phyloP scores from a whole-genome alignment of 2,113 vertebrate species.

The Canis aureus region DNA sequence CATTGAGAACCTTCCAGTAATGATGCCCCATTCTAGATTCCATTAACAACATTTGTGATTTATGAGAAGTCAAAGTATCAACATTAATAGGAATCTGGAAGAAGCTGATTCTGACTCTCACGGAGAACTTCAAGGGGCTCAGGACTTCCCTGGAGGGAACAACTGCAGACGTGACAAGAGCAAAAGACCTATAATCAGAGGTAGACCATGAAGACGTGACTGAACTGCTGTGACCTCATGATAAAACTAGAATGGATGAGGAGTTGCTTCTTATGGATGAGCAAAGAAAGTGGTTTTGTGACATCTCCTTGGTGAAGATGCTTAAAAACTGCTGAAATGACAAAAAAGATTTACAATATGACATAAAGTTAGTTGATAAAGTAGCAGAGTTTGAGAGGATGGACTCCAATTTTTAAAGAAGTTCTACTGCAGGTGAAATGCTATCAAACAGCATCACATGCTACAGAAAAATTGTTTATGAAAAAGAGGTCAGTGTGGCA shows the following conservation, averaged over 20 bases:
- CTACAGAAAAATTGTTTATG: background rate
- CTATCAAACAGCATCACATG: background rate
- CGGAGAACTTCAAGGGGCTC: background rate
- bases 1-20: background rate
- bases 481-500: background rate
- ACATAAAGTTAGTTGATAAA: background rate
- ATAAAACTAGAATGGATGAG: background rate
- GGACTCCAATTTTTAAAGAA: background rate
- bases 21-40: background rate
- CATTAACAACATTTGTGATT: background rate
- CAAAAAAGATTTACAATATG: background rate
- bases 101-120: background rate
- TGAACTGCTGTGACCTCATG: background rate
- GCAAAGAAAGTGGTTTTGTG: background rate
- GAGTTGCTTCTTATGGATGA: background rate
- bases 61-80: background rate
- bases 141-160: background rate
- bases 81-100: background rate
- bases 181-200: background rate
- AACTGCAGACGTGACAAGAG: background rate
- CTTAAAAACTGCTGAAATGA: background rate
- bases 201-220: background rate
- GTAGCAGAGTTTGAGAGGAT: background rate
- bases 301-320: background rate
- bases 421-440: background rate